Evolutionary conservation across 1,140 invertebrate genomes (phyloP), one percentile per base, ranked within the genome.

Genomic region (Bombyx mandarina): DNA sequence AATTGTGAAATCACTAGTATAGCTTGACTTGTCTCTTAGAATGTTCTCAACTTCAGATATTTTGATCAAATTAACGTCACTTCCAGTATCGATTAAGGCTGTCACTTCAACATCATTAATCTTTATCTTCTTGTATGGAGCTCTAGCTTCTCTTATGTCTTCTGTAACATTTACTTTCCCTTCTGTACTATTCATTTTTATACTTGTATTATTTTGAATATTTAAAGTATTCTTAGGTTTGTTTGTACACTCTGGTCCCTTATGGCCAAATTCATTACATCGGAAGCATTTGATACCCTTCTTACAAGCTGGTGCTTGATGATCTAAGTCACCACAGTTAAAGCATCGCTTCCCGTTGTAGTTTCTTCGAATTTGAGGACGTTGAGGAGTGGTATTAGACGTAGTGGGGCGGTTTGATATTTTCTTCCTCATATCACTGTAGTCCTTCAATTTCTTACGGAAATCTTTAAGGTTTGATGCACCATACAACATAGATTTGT

Each of bases 401-500:
- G 7, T 45, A 45, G 52, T 49, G n/a, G 45, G 5, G 43, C 57
- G 52, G 42, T 22, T 52, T 22, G 53, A 46, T 12, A 48, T 63
- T 56, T 65, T 62, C 45, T 59, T 61, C 54, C 60, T 65, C 18
- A 69, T 61, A 54, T 60, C 66, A 46, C 65, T 66, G 59, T 67
- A 77, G 3, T 65, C 50, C 1, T 57, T 43, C 47, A 78, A 61
- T 57, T 67, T 77, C 48, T 67, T 63, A 59, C 67, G 69, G 35
- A 76, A 68, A n/a, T 75, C 67, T 43, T 65, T 54, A 4, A 78
- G 54, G n/a, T 61, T 61, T 8, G 50, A 52, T 3, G 75, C 74
- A 12, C 75, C 71, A 49, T 80, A 82, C 10, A 85, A 58, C 3
- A 81, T 69, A n/a, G 52, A 45, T 65, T 82, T 84, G 5, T 54